phyloP scores from a whole-genome alignment of 2,797 vertebrate species.

The Carcharodon carcharias region DNA sequence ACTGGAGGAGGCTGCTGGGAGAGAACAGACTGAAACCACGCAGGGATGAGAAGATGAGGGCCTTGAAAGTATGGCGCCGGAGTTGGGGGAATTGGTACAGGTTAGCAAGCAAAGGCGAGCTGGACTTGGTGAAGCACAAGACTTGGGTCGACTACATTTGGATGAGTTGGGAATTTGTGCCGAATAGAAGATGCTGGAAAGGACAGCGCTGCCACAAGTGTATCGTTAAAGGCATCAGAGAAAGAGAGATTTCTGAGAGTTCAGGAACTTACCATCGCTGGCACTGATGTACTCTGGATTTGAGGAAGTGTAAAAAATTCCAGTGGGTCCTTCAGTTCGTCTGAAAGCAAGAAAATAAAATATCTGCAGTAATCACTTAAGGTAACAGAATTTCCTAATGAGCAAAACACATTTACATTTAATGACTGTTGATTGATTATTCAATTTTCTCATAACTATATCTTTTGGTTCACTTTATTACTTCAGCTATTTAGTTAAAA shows the following conservation, averaged over 20 bases:
- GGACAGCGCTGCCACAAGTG: too few relatives aligned
- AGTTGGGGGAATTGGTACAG: neutral
- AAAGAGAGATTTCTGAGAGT: neutral
- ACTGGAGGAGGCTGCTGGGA: too few relatives aligned
- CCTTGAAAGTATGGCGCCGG: neutral
- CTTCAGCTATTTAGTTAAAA: neutral
- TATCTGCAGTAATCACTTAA: neutral
- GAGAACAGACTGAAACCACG: neutral
- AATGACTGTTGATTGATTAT: neutral
- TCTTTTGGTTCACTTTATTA: neutral
- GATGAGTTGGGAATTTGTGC: neutral
- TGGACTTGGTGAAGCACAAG: neutral
- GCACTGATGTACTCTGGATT: slow-evolving; percentile 95
- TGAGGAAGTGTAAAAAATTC: slow-evolving; percentile 87
- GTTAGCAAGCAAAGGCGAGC: neutral
- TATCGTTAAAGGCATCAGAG: too few relatives aligned
- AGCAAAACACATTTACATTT: neutral
- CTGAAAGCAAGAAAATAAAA: slow-evolving; percentile 51
- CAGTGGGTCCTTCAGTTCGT: slow-evolving; percentile 83
- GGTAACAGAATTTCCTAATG: neutral
- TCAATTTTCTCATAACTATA: neutral
- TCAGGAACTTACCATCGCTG: slow-evolving; percentile 73
- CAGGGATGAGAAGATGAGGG: neutral
- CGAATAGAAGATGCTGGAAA: too few relatives aligned
- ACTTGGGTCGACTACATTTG: neutral